A percentile compares a stretch with the other conserved stretches of the same genome.
phyloP scores from a whole-genome alignment of 2,113 vertebrate species.

The Aphelocoma coerulescens region DNA sequence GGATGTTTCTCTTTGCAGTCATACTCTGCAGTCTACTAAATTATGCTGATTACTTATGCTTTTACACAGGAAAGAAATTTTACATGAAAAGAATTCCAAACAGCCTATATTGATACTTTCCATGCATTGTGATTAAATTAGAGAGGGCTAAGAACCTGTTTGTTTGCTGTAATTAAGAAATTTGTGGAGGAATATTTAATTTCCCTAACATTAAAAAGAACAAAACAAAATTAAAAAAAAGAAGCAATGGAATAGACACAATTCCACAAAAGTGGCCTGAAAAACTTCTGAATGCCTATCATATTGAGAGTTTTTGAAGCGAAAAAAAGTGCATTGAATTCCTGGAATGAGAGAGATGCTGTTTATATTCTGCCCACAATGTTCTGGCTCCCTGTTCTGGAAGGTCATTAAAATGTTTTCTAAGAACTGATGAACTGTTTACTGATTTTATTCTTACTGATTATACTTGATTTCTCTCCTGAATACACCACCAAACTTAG shows the following conservation, averaged over 20 bases:
- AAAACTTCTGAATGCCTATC: neutral
- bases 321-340: neutral
- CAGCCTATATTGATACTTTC: neutral
- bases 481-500: constrained; percentile 38
- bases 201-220: neutral
- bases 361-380: constrained; percentile 49
- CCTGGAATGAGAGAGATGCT: constrained; percentile 54
- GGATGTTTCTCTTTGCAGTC: neutral
- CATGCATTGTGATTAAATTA: neutral
- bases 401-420: constrained; percentile 51
- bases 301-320: neutral
- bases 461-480: neutral
- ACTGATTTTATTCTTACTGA: constrained; percentile 10
- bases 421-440: constrained; percentile 30
- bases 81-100: neutral
- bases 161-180: neutral
- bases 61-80: neutral
- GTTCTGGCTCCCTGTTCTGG: constrained; percentile 23
- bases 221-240: neutral
- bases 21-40: neutral
- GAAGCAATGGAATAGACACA: neutral
- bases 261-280: neutral
- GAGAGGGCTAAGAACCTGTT: neutral
- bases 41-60: neutral
- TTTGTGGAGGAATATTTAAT: neutral